phyloP scores from a whole-genome alignment of 2,113 vertebrate genomes.

The Misgurnus anguillicaudatus region DNA sequence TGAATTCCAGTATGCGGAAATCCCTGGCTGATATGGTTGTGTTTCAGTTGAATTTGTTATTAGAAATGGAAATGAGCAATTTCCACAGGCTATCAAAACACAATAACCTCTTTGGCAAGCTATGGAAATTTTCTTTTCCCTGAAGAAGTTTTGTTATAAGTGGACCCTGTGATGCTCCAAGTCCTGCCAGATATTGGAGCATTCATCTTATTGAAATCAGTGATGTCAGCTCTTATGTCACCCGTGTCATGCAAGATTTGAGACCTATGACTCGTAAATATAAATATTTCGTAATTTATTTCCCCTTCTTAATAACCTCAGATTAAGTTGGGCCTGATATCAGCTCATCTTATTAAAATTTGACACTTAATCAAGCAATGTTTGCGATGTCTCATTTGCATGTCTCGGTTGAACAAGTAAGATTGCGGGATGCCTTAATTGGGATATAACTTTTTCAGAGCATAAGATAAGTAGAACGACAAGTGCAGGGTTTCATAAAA shows the following conservation, averaged over 20 bases:
- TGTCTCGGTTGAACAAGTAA: conserved; percentile 37
- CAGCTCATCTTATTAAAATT: conserved; percentile 57
- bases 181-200: conserved; percentile 17
- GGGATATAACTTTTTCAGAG: conserved; percentile 31
- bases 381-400: conserved; percentile 49
- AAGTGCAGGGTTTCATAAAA: background rate
- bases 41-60: conserved; percentile 34
- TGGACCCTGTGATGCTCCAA: conserved; percentile 5
- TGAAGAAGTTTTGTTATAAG: conserved; percentile 33
- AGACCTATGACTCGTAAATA: conserved; percentile 33
- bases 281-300: conserved; percentile 38
- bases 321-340: conserved; percentile 54
- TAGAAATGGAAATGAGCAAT: conserved; percentile 37
- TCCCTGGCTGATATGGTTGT: conserved; percentile 1
- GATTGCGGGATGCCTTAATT: conserved; percentile 49
- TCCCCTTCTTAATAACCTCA: conserved; percentile 46
- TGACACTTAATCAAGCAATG: conserved; percentile 58
- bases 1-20: background rate
- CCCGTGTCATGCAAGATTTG: background rate
- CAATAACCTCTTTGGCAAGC: conserved; percentile 40
- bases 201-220: conserved; percentile 34
- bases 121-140: conserved; percentile 31
- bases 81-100: conserved; percentile 38
- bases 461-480: conserved; percentile 10
- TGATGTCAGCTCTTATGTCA: conserved; percentile 35